Conservation (phyloP, 2,888 invertebrate genomes). For the Rhopalosiphum nymphaeae region DNA sequence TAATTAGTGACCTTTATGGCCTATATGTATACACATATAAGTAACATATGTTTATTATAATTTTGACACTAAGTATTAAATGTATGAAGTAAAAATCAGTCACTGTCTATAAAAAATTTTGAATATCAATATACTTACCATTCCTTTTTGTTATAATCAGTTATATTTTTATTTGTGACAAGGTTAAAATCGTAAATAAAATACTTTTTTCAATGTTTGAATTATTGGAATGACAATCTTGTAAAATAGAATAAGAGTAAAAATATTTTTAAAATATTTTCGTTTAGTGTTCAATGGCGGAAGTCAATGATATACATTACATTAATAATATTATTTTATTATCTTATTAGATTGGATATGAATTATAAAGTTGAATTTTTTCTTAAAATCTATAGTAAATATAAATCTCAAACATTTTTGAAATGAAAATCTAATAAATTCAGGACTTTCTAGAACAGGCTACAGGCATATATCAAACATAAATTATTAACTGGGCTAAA, state of each 20-base stretch:
- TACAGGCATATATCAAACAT: not conserved
- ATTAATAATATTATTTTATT: not conserved
- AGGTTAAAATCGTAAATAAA: not conserved
- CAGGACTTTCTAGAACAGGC: not conserved
- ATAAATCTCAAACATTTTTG: not conserved
- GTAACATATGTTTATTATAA: constrained; percentile 4
- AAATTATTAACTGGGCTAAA: not conserved
- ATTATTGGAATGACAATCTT: not conserved
- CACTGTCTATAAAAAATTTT: not conserved
- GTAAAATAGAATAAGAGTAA: not conserved
- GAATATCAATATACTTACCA: not conserved
- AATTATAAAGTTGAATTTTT: not conserved
- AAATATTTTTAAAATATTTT: not conserved
- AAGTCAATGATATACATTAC: not conserved
- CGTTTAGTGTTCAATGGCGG: not conserved
- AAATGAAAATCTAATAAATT: not conserved
- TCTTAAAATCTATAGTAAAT: not conserved
- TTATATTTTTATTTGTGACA: not conserved
- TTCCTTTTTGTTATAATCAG: not conserved
- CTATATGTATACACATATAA: not conserved
- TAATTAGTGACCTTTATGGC: not conserved
- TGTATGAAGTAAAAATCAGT: not conserved
- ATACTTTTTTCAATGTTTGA: not conserved
- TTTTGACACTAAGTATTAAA: not conserved
- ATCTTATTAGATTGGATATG: not conserved